These are phyloP conservation scores for Axis porcinus DNA, from an alignment of 2,113 vertebrate genomes.

Conservation along the genomic window DNA sequence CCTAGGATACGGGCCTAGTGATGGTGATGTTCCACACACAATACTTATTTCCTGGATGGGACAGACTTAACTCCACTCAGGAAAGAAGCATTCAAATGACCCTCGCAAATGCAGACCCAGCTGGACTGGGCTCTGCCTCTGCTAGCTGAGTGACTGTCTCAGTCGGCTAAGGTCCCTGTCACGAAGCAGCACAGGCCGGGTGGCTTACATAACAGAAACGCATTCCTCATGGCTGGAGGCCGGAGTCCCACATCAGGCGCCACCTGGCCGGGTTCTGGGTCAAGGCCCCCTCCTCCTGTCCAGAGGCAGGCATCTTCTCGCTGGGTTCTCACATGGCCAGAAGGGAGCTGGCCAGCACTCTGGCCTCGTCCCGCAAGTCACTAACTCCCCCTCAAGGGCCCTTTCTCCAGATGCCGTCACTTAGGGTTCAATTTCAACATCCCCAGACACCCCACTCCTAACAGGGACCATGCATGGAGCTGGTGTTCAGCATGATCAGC, in stretches of 20 bases:
- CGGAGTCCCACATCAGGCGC: rapidly evolving
- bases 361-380: not conserved
- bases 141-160: not conserved
- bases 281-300: too few relatives aligned
- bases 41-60: not conserved
- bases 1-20: rapidly evolving
- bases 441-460: not conserved
- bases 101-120: not conserved
- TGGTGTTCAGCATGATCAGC: not conserved
- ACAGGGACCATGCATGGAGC: too few relatives aligned
- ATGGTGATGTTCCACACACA: rapidly evolving
- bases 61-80: not conserved
- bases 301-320: not conserved
- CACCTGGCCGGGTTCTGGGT: rapidly evolving
- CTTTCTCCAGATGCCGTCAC: not conserved
- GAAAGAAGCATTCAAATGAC: not conserved
- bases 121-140: not conserved
- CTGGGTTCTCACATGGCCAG: rapidly evolving
- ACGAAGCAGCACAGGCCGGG: rapidly evolving
- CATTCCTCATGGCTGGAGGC: rapidly evolving
- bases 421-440: not conserved
- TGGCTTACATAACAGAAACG: rapidly evolving
- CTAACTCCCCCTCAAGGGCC: not conserved
- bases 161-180: not conserved
- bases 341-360: not conserved